Evolutionary conservation across 2,113 vertebrate genomes (phyloP).

Genomic region (Potamarius usumacintae): DNA sequence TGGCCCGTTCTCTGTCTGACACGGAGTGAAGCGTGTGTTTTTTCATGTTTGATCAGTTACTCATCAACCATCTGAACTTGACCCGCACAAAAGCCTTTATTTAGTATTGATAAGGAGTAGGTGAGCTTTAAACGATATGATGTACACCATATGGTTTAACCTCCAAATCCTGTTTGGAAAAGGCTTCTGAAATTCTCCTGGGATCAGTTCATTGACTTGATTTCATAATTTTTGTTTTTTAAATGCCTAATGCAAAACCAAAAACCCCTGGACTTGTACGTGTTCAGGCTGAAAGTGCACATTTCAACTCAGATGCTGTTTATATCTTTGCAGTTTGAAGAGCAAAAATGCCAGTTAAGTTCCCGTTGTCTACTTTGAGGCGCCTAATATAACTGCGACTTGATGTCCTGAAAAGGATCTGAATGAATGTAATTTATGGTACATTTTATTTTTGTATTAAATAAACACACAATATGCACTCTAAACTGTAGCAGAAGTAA

Average conservation of each 20-base stretch:
- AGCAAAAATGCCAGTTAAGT: background rate
- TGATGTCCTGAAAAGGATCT: background rate
- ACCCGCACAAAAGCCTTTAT: background rate
- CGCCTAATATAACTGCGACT: background rate
- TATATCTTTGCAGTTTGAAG: background rate
- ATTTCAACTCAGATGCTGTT: background rate
- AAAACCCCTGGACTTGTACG: too few species aligned
- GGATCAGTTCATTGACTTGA: background rate
- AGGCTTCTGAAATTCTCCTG: background rate
- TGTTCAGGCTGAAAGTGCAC: background rate
- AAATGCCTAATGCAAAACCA: background rate
- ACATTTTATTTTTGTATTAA: background rate
- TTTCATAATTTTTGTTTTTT: background rate
- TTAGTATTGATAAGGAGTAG: background rate
- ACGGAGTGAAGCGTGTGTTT: constrained; percentile 3
- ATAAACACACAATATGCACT: background rate
- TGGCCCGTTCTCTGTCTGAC: constrained; percentile 3
- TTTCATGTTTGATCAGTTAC: constrained; percentile 37
- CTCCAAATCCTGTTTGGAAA: background rate
- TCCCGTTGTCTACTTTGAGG: background rate
- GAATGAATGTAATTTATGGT: background rate
- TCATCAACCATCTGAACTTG: background rate
- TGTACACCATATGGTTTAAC: background rate
- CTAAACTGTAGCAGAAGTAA: too few species aligned
- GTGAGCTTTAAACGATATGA: background rate